phyloP scores from a whole-genome alignment of 1,140 invertebrate species.

The Drosophila novamexicana region DNA sequence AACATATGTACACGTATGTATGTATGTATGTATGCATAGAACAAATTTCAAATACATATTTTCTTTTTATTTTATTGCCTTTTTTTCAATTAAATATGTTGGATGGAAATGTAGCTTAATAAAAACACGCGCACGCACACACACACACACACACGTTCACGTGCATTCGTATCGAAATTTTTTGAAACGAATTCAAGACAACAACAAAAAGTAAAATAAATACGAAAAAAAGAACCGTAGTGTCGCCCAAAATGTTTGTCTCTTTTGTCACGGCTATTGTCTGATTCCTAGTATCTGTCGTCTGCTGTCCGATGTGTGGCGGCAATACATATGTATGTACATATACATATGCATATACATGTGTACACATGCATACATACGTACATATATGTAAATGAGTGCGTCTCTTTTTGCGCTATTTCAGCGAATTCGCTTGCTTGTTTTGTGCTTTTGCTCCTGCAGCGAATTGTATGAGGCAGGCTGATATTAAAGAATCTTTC shows the following conservation, averaged over 20 bases:
- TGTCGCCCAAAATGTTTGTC: constrained; percentile 35
- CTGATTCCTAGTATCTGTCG: constrained; percentile 19
- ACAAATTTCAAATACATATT: constrained; percentile 9
- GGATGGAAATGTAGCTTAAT: too few species aligned
- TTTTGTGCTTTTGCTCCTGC: not conserved
- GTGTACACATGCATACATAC: not conserved
- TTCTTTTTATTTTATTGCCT: not conserved
- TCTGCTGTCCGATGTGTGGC: constrained; percentile 23
- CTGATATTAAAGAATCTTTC: constrained; percentile 7
- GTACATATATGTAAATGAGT: not conserved
- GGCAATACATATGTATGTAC: constrained; percentile 1
- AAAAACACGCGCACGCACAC: constrained; percentile 4
- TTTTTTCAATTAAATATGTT: not conserved
- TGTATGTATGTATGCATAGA: not conserved
- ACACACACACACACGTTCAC: not conserved
- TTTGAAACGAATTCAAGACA: constrained; percentile 2
- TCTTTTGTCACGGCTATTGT: constrained; percentile 10
- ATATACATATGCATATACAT: not conserved
- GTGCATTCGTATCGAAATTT: constrained; percentile 12
- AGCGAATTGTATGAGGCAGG: not conserved
- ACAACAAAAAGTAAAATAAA: constrained; percentile 6
- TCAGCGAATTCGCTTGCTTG: constrained; percentile 39
- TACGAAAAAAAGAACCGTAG: constrained; percentile 10
- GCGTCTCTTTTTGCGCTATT: constrained; percentile 44
- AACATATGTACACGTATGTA: too few species aligned